phyloP scores from a whole-genome alignment of 2,113 vertebrate genomes.

The Drymodes brunneopygia region DNA sequence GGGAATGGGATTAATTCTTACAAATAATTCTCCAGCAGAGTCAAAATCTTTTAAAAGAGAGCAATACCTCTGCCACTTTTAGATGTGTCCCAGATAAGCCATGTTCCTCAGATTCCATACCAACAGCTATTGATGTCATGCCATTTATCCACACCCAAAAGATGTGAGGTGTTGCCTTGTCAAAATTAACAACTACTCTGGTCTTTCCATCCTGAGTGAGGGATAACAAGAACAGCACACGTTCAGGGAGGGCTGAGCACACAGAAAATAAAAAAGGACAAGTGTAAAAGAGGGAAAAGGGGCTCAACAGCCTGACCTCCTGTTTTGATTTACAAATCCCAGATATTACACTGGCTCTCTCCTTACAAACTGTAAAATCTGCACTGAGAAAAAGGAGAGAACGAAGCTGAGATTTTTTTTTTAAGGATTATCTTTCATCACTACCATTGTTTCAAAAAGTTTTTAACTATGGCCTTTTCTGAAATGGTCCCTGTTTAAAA shows the following conservation, averaged over 20 bases:
- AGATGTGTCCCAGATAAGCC: neutral
- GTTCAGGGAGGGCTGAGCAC: neutral
- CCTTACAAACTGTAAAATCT: neutral
- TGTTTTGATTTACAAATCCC: neutral
- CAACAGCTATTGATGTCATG: neutral
- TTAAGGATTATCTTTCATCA: neutral
- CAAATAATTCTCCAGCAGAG: neutral
- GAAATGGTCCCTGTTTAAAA: neutral
- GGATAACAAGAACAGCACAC: neutral
- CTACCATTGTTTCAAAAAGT: neutral
- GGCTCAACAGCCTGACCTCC: neutral
- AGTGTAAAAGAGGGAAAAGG: neutral
- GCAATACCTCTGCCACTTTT: neutral
- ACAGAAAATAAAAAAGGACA: neutral
- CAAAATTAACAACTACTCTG: neutral
- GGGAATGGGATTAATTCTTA: neutral
- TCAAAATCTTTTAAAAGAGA: neutral
- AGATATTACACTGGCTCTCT: neutral
- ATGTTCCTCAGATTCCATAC: fast-evolving
- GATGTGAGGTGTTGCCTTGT: fast-evolving
- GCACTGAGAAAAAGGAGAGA: neutral
- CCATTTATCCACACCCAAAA: neutral
- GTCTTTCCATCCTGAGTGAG: neutral
- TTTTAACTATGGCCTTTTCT: neutral
- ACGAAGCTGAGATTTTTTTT: neutral